Evolutionary conservation across 1,140 invertebrate species (phyloP), one percentile per base, ranked within the genome.

Genomic region (Lordiphosa collinella): DNA sequence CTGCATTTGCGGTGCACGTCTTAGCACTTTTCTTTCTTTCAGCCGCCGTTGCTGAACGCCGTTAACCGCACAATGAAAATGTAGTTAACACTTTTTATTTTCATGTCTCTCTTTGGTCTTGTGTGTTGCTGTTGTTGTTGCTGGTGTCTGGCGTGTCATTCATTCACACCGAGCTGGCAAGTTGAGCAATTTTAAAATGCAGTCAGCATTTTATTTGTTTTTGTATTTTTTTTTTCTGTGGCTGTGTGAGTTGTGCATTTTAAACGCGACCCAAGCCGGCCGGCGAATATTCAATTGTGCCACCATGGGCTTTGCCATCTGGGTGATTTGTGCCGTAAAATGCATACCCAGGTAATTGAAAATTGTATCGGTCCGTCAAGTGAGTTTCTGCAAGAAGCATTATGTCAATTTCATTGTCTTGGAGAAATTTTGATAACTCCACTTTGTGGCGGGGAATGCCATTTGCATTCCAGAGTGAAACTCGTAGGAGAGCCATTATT

Each of bases 61-160:
- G 59, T 65, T 74, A 75, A 69, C 64, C 64, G 48, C 50, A 71
- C 66, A 59, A 57, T 76, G 63, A 67, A 76, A 70, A 53, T 52
- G 40, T 49, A 76, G 73, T 67, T 76, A 66, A 78, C 66, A 76
- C 70, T 73, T 65, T 71, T 61, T 53, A 52, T 34, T 14, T 46
- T 49, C 35, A 57, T 47, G 53, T 44, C 54, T 47, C 47, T 49
- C 37, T 32, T 46, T 7, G 25, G 25, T 43, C 31, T 40, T 37
- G 6, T 25, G 16, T 29, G 59, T 10, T 32, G 10, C 40, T 46
- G 35, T 16, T 47, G 18, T 16, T 35, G 10, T 14, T 48, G 35
- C 36, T 10, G 18, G 22, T 22, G 29, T 50, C 31, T 57, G 43
- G 37, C 46, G 37, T 57, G 54, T 58, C 55, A 50, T 35, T 60